phyloP scores from a whole-genome alignment of 2,888 invertebrate genomes.

The Anoncus sp. region DNA sequence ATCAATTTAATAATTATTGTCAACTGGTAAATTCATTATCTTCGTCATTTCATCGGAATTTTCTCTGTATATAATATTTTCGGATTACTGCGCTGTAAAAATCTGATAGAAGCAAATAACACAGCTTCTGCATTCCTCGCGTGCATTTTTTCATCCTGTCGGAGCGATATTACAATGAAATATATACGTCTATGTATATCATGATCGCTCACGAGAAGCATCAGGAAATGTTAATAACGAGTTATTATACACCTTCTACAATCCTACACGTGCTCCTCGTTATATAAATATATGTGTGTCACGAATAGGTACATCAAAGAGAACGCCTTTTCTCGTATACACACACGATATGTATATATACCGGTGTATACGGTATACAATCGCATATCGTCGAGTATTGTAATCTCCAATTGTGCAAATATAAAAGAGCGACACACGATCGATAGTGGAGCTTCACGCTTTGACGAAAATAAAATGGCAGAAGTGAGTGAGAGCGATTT shows the following conservation, averaged over 20 bases:
- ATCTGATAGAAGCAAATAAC: neutral
- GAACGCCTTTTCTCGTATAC: neutral
- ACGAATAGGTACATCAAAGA: conserved; percentile 32
- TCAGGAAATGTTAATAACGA: conserved; percentile 37
- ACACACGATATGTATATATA: conserved; percentile 16
- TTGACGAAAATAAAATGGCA: conserved; percentile 1
- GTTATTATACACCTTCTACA: conserved; percentile 16
- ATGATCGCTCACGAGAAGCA: conserved; percentile 1
- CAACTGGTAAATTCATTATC: no score
- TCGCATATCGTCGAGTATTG: conserved; percentile 24
- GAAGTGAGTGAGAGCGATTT: conserved; percentile 10
- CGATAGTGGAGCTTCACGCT: neutral
- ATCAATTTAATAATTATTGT: neutral
- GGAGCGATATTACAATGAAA: conserved; percentile 7
- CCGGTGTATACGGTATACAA: neutral
- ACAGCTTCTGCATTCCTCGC: neutral
- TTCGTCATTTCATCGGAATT: neutral
- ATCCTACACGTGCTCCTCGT: conserved; percentile 10
- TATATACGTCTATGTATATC: neutral
- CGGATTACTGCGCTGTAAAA: neutral
- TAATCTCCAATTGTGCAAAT: conserved; percentile 46
- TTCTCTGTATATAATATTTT: neutral
- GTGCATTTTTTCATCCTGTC: neutral
- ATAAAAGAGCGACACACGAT: conserved; percentile 10
- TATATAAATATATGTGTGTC: conserved; percentile 1